Evolutionary conservation across 2,113 vertebrate genomes (phyloP).

Genomic region (Carettochelys insculpta): DNA sequence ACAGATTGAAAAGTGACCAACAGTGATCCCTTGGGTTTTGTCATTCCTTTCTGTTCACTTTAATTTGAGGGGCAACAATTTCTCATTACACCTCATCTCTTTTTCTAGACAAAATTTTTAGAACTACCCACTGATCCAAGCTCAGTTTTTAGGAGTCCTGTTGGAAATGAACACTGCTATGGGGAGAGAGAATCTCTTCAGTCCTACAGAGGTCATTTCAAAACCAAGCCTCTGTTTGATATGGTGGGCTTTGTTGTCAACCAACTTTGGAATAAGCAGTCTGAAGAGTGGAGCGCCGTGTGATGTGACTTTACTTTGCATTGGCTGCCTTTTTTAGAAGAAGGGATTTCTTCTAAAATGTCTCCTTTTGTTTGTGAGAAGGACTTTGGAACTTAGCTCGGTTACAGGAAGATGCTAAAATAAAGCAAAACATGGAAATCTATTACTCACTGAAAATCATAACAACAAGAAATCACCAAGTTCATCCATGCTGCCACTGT

Average conservation of each 20-base stretch:
- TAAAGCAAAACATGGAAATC: not conserved
- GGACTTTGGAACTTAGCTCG: not conserved
- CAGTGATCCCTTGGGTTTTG: not conserved
- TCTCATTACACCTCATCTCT: not conserved
- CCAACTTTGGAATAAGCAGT: not conserved
- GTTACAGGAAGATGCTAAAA: not conserved
- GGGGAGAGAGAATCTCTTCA: not conserved
- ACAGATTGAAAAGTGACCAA: not conserved
- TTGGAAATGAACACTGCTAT: no score
- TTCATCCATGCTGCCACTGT: not conserved
- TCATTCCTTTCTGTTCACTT: not conserved
- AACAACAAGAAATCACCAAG: not conserved
- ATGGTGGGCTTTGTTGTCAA: not conserved
- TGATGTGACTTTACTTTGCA: not conserved
- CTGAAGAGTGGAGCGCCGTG: rapidly evolving
- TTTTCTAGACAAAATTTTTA: not conserved
- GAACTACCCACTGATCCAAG: not conserved
- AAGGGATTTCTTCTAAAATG: not conserved
- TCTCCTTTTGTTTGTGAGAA: not conserved
- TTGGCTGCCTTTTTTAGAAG: not conserved
- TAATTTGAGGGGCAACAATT: rapidly evolving
- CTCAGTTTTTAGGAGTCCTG: not conserved
- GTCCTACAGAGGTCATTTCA: not conserved
- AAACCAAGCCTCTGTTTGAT: not conserved
- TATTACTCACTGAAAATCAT: not conserved